Conservation (phyloP, 2,797 vertebrate species). For the Pangasius macronema region DNA sequence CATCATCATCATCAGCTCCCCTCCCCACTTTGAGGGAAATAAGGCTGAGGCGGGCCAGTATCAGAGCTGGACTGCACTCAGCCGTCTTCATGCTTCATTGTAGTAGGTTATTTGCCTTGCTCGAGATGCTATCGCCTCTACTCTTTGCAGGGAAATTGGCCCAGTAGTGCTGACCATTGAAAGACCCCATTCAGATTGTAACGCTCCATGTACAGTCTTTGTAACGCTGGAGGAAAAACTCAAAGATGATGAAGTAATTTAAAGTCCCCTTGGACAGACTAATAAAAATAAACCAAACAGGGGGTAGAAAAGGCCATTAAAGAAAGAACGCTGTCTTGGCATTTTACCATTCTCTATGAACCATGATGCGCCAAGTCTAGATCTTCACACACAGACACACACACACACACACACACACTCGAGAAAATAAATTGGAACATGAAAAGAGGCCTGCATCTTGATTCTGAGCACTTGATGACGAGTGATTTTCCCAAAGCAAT, state of each 20-base stretch:
- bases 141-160: conserved; percentile 59
- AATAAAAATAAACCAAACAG: conserved; percentile 61
- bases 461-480: conserved; percentile 63
- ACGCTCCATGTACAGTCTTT: conserved; percentile 58
- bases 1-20: conserved; percentile 64
- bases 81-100: conserved; percentile 61
- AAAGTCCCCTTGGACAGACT: conserved; percentile 59
- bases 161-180: conserved; percentile 62
- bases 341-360: conserved; percentile 61
- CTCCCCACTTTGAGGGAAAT: conserved; percentile 57
- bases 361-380: conserved; percentile 61
- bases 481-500: conserved; percentile 67
- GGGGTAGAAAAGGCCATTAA: conserved; percentile 47
- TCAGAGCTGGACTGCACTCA: conserved; percentile 43
- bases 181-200: conserved; percentile 65
- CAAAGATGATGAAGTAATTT: conserved; percentile 64
- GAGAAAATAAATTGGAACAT: conserved; percentile 58
- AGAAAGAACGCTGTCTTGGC: conserved; percentile 52
- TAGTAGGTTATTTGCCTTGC: conserved; percentile 61
- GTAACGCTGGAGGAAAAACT: conserved; percentile 53
- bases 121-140: conserved; percentile 61
- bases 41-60: conserved; percentile 42
- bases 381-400: conserved; percentile 42
- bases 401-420: conserved; percentile 37
- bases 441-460: conserved; percentile 61